Conservation (phyloP, 2,888 invertebrate species). For the Tipula lateralis region DNA sequence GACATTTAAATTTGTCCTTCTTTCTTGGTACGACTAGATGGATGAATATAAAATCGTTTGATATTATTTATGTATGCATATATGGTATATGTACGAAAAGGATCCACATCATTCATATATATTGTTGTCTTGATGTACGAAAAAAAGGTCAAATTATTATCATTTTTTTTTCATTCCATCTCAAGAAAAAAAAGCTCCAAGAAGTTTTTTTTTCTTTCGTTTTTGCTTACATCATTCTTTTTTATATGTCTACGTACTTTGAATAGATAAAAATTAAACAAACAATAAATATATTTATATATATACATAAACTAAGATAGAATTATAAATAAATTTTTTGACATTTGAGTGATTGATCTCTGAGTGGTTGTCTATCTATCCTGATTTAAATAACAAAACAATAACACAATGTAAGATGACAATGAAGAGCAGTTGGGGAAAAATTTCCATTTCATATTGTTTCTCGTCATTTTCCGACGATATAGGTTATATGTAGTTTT, state of each 20-base stretch:
- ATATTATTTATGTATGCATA: too few species aligned
- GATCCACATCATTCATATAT: conserved; percentile 6
- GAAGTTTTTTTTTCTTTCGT: neutral
- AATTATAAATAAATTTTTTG: neutral
- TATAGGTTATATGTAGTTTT: too few species aligned
- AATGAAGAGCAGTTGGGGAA: neutral
- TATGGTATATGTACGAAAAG: neutral
- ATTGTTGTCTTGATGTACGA: neutral
- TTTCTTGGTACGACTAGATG: neutral
- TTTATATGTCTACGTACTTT: neutral
- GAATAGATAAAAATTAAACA: conserved; percentile 19
- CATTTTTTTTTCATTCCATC: neutral
- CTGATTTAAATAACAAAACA: conserved; percentile 9
- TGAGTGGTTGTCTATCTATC: neutral
- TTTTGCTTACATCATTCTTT: conserved; percentile 16
- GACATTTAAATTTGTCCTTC: conserved; percentile 9
- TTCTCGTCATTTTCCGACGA: neutral
- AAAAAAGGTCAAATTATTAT: conserved; percentile 24
- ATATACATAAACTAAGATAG: neutral
- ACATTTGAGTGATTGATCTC: conserved; percentile 19
- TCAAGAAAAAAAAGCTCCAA: neutral
- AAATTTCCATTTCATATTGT: neutral
- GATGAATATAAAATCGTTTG: conserved; percentile 7
- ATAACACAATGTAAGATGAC: neutral
- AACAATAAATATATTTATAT: conserved; percentile 20